These are phyloP conservation scores for Tanypteryx hageni DNA, from an alignment of 2,888 invertebrate genomes.

Conservation along the genomic window DNA sequence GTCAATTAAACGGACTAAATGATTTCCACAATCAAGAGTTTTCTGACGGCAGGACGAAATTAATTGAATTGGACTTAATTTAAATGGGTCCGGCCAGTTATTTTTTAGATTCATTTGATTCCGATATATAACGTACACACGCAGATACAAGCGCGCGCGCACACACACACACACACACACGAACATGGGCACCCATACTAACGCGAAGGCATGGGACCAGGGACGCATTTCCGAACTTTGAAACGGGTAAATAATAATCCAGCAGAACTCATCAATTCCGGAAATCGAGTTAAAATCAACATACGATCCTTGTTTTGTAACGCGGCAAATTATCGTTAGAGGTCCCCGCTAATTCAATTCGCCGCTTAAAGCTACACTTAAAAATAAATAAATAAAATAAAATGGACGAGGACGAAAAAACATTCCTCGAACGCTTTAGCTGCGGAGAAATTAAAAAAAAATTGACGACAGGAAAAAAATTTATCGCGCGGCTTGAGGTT, in stretches of 20 bases:
- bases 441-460: too few relatives aligned
- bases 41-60: constrained; percentile 30
- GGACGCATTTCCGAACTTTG: not conserved
- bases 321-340: not conserved
- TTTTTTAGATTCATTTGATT: not conserved
- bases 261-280: not conserved
- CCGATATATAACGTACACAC: constrained; percentile 2
- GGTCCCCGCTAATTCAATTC: constrained; percentile 6
- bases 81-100: constrained; percentile 22
- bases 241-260: constrained; percentile 13
- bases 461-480: too few relatives aligned
- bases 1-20: constrained; percentile 54
- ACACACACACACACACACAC: not conserved
- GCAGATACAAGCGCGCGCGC: not conserved
- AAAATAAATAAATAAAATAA: not conserved
- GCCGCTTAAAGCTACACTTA: not conserved
- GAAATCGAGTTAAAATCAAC: constrained; percentile 16
- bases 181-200: not conserved
- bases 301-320: constrained; percentile 13
- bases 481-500: too few relatives aligned
- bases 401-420: too few relatives aligned
- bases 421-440: too few relatives aligned
- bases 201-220: not conserved
- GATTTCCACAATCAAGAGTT: constrained; percentile 44
- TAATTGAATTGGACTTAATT: constrained; percentile 53